phyloP scores from a whole-genome alignment of 2,797 vertebrate genomes.

The Siniperca scherzeri region DNA sequence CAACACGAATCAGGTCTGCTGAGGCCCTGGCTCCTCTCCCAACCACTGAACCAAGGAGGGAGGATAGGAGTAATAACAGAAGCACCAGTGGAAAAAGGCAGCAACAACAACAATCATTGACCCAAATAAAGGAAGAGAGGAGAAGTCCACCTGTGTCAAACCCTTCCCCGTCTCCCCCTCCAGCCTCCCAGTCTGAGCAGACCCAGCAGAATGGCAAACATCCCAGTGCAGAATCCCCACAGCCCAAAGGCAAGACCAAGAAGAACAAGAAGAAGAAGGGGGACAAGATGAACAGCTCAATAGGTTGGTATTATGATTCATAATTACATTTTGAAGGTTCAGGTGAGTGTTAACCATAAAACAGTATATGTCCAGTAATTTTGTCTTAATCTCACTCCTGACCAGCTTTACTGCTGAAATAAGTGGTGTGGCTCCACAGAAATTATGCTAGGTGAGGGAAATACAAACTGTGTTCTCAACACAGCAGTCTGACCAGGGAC shows the following conservation, averaged over 20 bases:
- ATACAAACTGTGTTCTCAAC: neutral
- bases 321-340: neutral
- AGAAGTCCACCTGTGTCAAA: slow-evolving; percentile 77
- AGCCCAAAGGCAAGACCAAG: slow-evolving; percentile 94
- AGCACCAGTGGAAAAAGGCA: slow-evolving; percentile 88
- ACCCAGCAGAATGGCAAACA: slow-evolving; percentile 86
- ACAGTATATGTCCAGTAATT: neutral
- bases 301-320: slow-evolving; percentile 86
- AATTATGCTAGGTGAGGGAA: neutral
- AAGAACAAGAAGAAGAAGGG: slow-evolving; percentile 98
- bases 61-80: slow-evolving; percentile 86
- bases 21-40: slow-evolving; percentile 77
- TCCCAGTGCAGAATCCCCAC: slow-evolving; percentile 89
- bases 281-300: slow-evolving; percentile 92
- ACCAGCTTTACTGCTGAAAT: neutral
- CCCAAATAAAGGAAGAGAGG: slow-evolving; percentile 89
- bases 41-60: slow-evolving; percentile 81
- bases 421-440: neutral
- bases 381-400: neutral
- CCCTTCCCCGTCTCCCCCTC: slow-evolving; percentile 78
- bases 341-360: neutral
- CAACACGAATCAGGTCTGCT: slow-evolving; percentile 63
- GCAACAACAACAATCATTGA: slow-evolving; percentile 70
- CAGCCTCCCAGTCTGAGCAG: slow-evolving; percentile 82
- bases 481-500: neutral